Conservation (phyloP, 2,797 vertebrate species). For the Hephaestus fuliginosus region DNA sequence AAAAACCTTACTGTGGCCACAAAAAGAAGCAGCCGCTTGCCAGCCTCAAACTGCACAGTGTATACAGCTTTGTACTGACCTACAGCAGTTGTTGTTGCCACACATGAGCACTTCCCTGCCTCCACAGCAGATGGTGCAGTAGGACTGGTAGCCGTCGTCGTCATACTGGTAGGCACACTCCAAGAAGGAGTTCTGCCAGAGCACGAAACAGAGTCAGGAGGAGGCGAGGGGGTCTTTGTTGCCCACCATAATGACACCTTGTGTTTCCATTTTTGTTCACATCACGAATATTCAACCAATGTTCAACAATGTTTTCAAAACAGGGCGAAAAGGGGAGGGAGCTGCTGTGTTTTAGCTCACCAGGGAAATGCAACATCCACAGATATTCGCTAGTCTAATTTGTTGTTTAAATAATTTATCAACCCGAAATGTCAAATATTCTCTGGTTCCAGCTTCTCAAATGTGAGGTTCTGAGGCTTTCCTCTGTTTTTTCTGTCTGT, state of each 20-base stretch:
- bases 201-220: slow-evolving; percentile 27
- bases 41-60: neutral
- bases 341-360: neutral
- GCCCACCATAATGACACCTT: neutral
- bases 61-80: slow-evolving; percentile 81
- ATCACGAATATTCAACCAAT: neutral
- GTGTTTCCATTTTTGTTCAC: neutral
- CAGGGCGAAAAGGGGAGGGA: too few relatives aligned
- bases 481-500: neutral
- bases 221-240: slow-evolving; percentile 3
- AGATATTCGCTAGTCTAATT: neutral
- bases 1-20: slow-evolving; percentile 38
- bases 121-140: slow-evolving; percentile 96
- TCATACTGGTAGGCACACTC: slow-evolving; percentile 98
- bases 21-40: slow-evolving; percentile 6
- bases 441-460: neutral
- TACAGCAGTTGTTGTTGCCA: slow-evolving; percentile 94
- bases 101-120: slow-evolving; percentile 96
- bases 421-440: neutral
- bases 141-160: slow-evolving; percentile 96
- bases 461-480: neutral
- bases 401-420: slow-evolving; percentile 11
- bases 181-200: slow-evolving; percentile 93
- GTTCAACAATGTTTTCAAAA: neutral
- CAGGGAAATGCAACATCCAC: neutral